Percentiles rank a stretch among this genome's conserved stretches.
Conservation (phyloP, 2,888 invertebrate species). For the Ametastegia equiseti region DNA sequence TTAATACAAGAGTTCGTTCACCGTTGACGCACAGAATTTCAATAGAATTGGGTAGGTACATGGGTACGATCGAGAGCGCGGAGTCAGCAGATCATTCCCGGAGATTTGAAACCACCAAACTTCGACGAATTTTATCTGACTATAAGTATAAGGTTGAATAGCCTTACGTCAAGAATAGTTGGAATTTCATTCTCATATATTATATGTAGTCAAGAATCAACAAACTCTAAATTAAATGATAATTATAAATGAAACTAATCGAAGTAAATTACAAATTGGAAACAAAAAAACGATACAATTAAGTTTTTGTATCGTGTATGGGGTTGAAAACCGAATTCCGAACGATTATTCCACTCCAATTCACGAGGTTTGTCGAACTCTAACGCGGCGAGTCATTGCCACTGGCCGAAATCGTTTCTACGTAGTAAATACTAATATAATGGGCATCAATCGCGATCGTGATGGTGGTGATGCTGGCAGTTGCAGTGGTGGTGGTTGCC, state of each 20-base stretch:
- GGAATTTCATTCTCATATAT: not conserved
- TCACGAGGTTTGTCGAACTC: conserved; percentile 41
- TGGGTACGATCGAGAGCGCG: not conserved
- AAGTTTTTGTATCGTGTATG: too few relatives aligned
- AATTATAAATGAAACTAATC: too few relatives aligned
- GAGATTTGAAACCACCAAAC: conserved; percentile 3
- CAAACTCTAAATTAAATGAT: too few relatives aligned
- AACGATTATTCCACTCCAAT: conserved; percentile 37
- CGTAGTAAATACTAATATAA: not conserved
- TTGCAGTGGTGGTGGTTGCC: too few relatives aligned
- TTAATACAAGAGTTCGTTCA: conserved; percentile 53
- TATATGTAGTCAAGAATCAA: too few relatives aligned
- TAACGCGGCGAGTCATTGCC: conserved; percentile 21
- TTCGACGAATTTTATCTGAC: conserved; percentile 5
- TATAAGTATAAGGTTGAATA: not conserved
- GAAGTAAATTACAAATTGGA: too few relatives aligned
- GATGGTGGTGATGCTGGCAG: not conserved
- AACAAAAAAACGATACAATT: too few relatives aligned
- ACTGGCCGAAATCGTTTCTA: conserved; percentile 24
- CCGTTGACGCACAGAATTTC: conserved; percentile 46
- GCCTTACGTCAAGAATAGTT: too few relatives aligned
- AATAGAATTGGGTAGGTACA: conserved; percentile 1
- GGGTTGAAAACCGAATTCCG: not conserved
- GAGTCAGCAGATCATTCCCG: conserved; percentile 15
- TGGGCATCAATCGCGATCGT: too few relatives aligned